Evolutionary conservation across 2,888 invertebrate genomes (phyloP).

Genomic region (Cantharis rustica): DNA sequence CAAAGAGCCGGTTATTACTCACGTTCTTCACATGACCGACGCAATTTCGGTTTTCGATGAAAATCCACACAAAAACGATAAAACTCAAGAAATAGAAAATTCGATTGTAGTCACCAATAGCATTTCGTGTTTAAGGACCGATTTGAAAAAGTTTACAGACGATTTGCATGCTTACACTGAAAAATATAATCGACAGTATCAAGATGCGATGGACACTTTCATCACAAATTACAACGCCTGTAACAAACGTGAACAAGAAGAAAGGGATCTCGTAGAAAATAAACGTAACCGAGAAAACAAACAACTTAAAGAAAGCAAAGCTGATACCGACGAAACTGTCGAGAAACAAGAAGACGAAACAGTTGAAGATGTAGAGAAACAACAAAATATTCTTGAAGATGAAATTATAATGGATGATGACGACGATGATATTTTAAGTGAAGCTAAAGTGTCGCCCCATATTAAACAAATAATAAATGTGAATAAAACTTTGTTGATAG

Average conservation of each 20-base stretch:
- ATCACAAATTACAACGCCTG: conserved; percentile 39
- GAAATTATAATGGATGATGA: not conserved
- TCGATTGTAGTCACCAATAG: conserved; percentile 38
- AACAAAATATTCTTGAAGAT: not conserved
- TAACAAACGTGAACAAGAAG: not conserved
- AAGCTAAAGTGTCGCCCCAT: not conserved
- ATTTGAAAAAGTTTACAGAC: conserved; percentile 34
- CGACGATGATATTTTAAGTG: not conserved
- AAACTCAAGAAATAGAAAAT: conserved; percentile 8
- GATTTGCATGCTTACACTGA: conserved; percentile 34
- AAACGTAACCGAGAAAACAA: no score
- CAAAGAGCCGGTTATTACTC: conserved; percentile 36
- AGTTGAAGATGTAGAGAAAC: not conserved
- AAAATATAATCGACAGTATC: conserved; percentile 35
- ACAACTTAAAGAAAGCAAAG: not conserved
- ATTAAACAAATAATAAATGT: not conserved
- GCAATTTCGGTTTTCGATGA: conserved; percentile 37
- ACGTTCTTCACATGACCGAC: conserved; percentile 37
- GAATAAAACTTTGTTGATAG: not conserved
- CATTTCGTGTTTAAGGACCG: conserved; percentile 39
- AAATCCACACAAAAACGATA: conserved; percentile 24
- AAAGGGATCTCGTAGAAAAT: not conserved
- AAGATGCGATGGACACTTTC: conserved; percentile 43
- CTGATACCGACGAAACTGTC: not conserved
- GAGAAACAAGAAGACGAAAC: not conserved